These are phyloP conservation scores for Falcaria lacertinaria DNA, from an alignment of 2,888 invertebrate species.

Conservation along the genomic window DNA sequence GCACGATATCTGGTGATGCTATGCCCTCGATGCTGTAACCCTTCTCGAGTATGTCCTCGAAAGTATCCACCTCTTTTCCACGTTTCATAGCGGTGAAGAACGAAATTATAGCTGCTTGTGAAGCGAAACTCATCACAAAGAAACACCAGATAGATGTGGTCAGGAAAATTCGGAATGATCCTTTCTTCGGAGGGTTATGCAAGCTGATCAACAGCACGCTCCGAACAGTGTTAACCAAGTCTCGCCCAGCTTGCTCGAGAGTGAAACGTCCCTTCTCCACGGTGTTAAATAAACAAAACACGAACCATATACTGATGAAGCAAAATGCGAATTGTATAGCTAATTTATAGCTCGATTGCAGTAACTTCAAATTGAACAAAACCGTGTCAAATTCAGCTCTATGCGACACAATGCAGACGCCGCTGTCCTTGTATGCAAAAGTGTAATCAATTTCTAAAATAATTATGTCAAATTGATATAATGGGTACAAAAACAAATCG, in stretches of 20 bases:
- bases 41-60: conserved; percentile 60
- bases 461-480: conserved; percentile 60
- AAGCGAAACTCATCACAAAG: conserved; percentile 61
- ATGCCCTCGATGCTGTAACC: conserved; percentile 63
- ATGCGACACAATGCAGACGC: conserved; percentile 57
- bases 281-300: conserved; percentile 46
- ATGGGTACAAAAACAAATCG: conserved; percentile 53
- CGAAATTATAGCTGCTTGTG: conserved; percentile 66
- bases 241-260: conserved; percentile 58
- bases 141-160: conserved; percentile 58
- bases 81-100: conserved; percentile 62
- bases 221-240: conserved; percentile 56
- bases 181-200: conserved; percentile 43
- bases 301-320: conserved; percentile 55
- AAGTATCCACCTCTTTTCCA: conserved; percentile 65
- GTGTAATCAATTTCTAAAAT: conserved; percentile 54
- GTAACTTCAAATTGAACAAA: conserved; percentile 44
- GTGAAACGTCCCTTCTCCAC: conserved; percentile 33
- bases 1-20: conserved; percentile 61
- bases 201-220: conserved; percentile 48
- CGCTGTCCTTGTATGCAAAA: conserved; percentile 55
- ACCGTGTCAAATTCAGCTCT: conserved; percentile 58
- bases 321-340: conserved; percentile 36
- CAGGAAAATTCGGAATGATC: conserved; percentile 56
- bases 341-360: conserved; percentile 29